Percentiles rank a stretch among this genome's conserved stretches.
phyloP scores from a whole-genome alignment of 2,888 invertebrate genomes.

The Leptodirus hochenwartii region DNA sequence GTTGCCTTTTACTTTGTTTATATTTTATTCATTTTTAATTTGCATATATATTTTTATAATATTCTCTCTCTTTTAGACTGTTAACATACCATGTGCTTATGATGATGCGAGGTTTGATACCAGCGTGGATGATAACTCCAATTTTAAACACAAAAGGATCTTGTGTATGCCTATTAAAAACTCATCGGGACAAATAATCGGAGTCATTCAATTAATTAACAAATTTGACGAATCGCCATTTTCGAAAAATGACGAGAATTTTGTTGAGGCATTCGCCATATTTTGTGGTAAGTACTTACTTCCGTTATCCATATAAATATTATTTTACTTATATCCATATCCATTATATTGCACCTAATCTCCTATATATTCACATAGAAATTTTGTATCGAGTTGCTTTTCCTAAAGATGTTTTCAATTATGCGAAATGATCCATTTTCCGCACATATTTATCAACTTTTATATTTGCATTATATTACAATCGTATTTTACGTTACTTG shows the following conservation, averaged over 20 bases:
- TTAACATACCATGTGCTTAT: conserved; percentile 81
- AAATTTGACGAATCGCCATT: conserved; percentile 82
- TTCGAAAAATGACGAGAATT: conserved; percentile 90
- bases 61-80: conserved; percentile 42
- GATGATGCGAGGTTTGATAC: conserved; percentile 77
- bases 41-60: not conserved
- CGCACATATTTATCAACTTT: too few relatives aligned
- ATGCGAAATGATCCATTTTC: too few relatives aligned
- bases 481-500: too few relatives aligned
- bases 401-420: too few relatives aligned
- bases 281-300: too few relatives aligned
- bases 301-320: too few relatives aligned
- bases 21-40: not conserved
- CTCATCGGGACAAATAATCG: conserved; percentile 78
- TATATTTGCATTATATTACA: too few relatives aligned
- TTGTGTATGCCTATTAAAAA: conserved; percentile 95
- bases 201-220: conserved; percentile 83
- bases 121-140: conserved; percentile 63
- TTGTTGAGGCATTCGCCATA: conserved; percentile 92
- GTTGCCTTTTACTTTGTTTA: not conserved
- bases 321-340: too few relatives aligned
- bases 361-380: too few relatives aligned
- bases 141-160: conserved; percentile 75
- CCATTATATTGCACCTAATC: too few relatives aligned
- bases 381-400: too few relatives aligned